Evolutionary conservation across 1,140 invertebrate genomes (phyloP).

Genomic region (Papilio glaucus): DNA sequence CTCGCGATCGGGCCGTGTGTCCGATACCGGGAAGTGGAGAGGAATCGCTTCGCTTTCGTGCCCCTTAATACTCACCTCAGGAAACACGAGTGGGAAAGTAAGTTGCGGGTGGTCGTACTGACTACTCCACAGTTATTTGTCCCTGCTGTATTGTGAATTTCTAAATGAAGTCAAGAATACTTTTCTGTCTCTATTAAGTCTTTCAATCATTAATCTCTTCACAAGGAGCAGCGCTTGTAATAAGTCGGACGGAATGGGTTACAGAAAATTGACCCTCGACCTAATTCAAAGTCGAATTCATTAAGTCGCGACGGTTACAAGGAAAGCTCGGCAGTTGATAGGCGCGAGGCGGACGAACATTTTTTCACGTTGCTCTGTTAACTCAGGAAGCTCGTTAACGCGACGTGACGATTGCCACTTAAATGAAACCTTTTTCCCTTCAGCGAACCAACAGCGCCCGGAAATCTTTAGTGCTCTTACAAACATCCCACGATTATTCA

Average conservation of each 20-base stretch:
- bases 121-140: neutral
- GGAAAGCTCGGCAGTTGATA: constrained; percentile 42
- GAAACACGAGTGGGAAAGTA: neutral
- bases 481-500: neutral
- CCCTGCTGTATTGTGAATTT: neutral
- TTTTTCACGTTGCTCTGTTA: constrained; percentile 78
- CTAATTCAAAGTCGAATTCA: constrained; percentile 20
- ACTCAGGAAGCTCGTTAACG: constrained; percentile 79
- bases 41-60: neutral
- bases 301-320: constrained; percentile 40
- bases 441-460: constrained; percentile 65
- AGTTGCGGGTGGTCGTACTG: neutral
- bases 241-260: constrained; percentile 1
- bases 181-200: too few relatives aligned
- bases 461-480: constrained; percentile 55
- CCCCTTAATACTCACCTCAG: neutral
- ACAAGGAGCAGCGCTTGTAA: neutral
- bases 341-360: constrained; percentile 48
- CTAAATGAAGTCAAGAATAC: neutral
- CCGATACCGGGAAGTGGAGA: constrained; percentile 17
- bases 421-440: constrained; percentile 65
- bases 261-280: constrained; percentile 19
- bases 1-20: constrained; percentile 17
- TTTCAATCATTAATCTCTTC: neutral
- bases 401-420: constrained; percentile 75